These are phyloP conservation scores for Xestia xanthographa DNA, from an alignment of 2,888 invertebrate genomes.

Conservation along the genomic window DNA sequence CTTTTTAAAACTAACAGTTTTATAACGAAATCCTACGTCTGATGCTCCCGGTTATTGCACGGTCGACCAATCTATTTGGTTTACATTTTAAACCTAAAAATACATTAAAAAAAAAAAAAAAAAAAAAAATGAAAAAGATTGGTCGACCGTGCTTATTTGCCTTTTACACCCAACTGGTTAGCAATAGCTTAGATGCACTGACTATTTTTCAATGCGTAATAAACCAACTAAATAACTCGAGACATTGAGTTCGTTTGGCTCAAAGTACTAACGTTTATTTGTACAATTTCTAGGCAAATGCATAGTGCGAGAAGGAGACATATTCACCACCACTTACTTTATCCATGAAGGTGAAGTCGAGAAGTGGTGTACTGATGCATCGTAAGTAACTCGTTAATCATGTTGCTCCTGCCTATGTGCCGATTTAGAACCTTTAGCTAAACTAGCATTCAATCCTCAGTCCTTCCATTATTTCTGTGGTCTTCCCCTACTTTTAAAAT, in stretches of 20 bases:
- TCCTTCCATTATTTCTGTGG: background rate
- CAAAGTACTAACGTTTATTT: background rate
- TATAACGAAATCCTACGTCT: background rate
- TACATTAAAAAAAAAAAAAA: too few relatives aligned
- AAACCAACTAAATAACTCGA: too few relatives aligned
- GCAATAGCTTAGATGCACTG: background rate
- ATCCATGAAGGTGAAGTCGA: conserved; percentile 86
- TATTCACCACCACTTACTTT: conserved; percentile 79
- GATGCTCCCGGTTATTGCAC: background rate
- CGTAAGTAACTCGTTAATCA: conserved; percentile 65
- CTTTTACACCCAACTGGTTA: background rate
- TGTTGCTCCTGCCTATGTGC: background rate
- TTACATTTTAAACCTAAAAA: too few relatives aligned
- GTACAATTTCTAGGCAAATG: conserved; percentile 75
- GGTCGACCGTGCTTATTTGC: too few relatives aligned
- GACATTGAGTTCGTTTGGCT: too few relatives aligned
- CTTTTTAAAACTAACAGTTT: too few relatives aligned
- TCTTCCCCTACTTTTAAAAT: background rate
- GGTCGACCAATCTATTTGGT: too few relatives aligned
- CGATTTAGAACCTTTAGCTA: too few relatives aligned
- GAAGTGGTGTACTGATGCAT: conserved; percentile 78
- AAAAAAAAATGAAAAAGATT: too few relatives aligned
- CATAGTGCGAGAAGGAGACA: conserved; percentile 82
- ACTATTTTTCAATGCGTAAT: background rate
- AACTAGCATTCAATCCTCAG: too few relatives aligned